Base-by-base conservation (phyloP, 1,140 invertebrate species). In the Calliphora vicina region DNA sequence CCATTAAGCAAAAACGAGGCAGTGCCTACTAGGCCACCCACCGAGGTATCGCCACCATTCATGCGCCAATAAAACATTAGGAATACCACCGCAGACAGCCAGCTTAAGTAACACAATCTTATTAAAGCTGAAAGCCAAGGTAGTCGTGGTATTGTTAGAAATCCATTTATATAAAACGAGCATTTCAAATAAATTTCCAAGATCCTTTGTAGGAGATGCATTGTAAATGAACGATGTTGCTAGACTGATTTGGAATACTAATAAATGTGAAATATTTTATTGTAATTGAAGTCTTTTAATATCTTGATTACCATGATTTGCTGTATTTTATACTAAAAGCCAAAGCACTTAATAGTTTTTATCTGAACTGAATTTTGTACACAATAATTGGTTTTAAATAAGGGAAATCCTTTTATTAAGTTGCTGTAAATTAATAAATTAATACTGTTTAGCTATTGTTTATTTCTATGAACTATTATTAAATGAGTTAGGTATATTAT, bases 41-140 rank as follows among this genome's bases (percentile, higher is more conserved):
- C 23, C 2, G 80, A 81, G 29, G 80, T 81, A 42, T 81, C 80
- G 2, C 80, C 50, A 23, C 80, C 80, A 17, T 4, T 81, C 50
- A 81, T 81, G 12, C 50, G 45, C 50, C 45, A 29, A 67, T 67
- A 81, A 42, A 81, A 81, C 50, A 81, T 81, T 42, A 81, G 13
- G 3, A 81, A 81, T 17, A 81, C 29, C 3, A 26, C 50, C 5
- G 26, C 12, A 20, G 10, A 12, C 10, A 81, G 13, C 50, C 45
- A 81, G 13, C 12, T 15, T 10, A 81, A 26, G 2, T 35, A 27
- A 6, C 23, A n/a, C 1, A 81, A 12, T 29, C 80, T 42, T 23
- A 61, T 15, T 45, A 81, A 8, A 20, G 43, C 9, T 17, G 50
- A 26, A 8, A 81, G 8, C 26, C 25, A 42, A 3, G 50, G 80